These are phyloP conservation scores for Torymus auratus DNA, from an alignment of 2,888 invertebrate genomes.

Conservation along the genomic window DNA sequence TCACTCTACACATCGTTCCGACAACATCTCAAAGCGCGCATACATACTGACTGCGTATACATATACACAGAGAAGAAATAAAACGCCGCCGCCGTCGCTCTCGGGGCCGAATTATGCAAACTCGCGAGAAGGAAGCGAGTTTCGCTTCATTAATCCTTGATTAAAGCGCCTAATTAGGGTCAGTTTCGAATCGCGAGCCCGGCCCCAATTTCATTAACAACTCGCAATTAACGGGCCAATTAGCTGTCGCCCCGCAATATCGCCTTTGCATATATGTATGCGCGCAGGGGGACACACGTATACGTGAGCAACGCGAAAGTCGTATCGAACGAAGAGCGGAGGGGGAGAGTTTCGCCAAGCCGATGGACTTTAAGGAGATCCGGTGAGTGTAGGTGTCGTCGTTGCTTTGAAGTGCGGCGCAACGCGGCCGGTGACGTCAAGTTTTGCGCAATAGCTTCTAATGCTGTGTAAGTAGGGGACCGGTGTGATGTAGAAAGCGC, in stretches of 20 bases:
- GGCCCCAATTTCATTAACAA: conserved; percentile 48
- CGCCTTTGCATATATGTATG: not conserved
- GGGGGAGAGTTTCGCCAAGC: too few relatives aligned
- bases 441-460: too few relatives aligned
- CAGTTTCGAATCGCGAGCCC: conserved; percentile 52
- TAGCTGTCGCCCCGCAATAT: conserved; percentile 22
- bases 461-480: too few relatives aligned
- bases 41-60: not conserved
- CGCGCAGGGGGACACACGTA: too few relatives aligned
- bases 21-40: conserved; percentile 41
- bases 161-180: conserved; percentile 60
- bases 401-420: too few relatives aligned
- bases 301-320: too few relatives aligned
- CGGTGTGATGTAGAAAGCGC: too few relatives aligned
- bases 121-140: conserved; percentile 40
- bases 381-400: too few relatives aligned
- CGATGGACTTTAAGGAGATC: too few relatives aligned
- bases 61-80: not conserved
- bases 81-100: not conserved
- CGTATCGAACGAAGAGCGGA: too few relatives aligned
- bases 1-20: too few relatives aligned
- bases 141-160: conserved; percentile 58
- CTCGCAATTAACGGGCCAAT: conserved; percentile 53
- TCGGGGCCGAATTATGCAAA: conserved; percentile 16
- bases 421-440: too few relatives aligned